Conservation (phyloP, 2,113 vertebrate genomes). For the Sceloporus tristichus region DNA sequence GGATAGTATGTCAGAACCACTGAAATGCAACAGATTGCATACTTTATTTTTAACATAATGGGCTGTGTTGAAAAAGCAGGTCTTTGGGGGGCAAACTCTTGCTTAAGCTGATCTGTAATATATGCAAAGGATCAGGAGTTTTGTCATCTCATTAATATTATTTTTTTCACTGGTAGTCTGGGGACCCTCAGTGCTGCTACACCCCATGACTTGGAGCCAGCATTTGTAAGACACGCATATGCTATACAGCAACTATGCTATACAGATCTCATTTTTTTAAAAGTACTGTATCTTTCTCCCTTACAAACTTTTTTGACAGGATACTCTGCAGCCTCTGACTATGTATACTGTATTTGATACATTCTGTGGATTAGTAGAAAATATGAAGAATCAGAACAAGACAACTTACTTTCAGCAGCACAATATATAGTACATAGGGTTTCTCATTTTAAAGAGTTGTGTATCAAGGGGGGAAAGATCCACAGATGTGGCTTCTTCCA, state of each 20-base stretch:
- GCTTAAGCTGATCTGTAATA: neutral
- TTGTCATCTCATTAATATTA: neutral
- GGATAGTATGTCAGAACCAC: neutral
- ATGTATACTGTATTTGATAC: neutral
- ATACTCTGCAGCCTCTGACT: neutral
- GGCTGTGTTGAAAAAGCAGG: neutral
- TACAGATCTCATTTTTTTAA: neutral
- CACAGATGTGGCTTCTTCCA: neutral
- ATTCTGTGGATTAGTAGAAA: neutral
- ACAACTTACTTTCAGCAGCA: neutral
- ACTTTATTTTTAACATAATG: constrained; percentile 10
- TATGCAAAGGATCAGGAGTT: neutral
- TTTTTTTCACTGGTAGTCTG: neutral
- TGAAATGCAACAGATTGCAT: neutral
- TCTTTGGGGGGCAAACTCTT: constrained; percentile 15
- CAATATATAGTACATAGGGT: neutral
- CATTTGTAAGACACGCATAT: neutral
- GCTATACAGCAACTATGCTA: no score
- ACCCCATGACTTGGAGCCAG: neutral
- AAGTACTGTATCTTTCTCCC: no score
- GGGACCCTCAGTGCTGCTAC: neutral
- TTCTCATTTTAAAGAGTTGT: neutral
- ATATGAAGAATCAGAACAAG: neutral
- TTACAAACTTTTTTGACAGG: neutral
- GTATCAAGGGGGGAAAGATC: neutral